These are phyloP conservation scores for Pogonognathellus flavescens DNA, from an alignment of 1,140 invertebrate genomes.

Conservation along the genomic window DNA sequence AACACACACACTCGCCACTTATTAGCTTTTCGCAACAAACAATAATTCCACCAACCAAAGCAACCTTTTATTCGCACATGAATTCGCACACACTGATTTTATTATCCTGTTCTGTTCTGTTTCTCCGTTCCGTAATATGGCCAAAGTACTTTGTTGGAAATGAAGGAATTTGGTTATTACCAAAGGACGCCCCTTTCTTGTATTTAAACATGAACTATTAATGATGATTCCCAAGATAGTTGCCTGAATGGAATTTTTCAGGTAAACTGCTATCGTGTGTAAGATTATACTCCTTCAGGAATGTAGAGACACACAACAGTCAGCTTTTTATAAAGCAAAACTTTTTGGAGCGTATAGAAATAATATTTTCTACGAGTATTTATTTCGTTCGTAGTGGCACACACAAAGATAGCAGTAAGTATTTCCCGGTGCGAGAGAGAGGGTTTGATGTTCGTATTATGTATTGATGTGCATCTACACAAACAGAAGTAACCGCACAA, in stretches of 20 bases:
- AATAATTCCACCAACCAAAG: slow-evolving; percentile 36
- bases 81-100: slow-evolving; percentile 50
- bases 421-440: slow-evolving; percentile 12
- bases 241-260: slow-evolving; percentile 28
- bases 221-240: slow-evolving; percentile 40
- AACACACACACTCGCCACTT: slow-evolving; percentile 44
- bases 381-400: too few relatives aligned
- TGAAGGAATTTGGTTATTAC: slow-evolving; percentile 23
- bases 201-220: slow-evolving; percentile 42
- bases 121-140: slow-evolving; percentile 28
- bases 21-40: slow-evolving; percentile 41
- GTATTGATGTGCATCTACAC: too few relatives aligned
- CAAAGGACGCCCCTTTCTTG: slow-evolving; percentile 37
- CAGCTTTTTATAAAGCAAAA: slow-evolving; percentile 24
- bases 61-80: slow-evolving; percentile 48
- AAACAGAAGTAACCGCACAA: not conserved
- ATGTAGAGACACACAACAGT: not conserved
- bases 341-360: slow-evolving; percentile 23
- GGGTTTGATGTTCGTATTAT: not conserved
- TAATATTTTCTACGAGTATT: too few relatives aligned
- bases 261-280: too few relatives aligned
- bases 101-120: slow-evolving; percentile 44
- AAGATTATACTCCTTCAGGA: too few relatives aligned
- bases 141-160: slow-evolving; percentile 26
- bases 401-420: too few relatives aligned